A percentile compares a stretch with the other conserved stretches of the same genome.
phyloP scores from a whole-genome alignment of 2,888 invertebrate genomes.

The Rapana venosa region DNA sequence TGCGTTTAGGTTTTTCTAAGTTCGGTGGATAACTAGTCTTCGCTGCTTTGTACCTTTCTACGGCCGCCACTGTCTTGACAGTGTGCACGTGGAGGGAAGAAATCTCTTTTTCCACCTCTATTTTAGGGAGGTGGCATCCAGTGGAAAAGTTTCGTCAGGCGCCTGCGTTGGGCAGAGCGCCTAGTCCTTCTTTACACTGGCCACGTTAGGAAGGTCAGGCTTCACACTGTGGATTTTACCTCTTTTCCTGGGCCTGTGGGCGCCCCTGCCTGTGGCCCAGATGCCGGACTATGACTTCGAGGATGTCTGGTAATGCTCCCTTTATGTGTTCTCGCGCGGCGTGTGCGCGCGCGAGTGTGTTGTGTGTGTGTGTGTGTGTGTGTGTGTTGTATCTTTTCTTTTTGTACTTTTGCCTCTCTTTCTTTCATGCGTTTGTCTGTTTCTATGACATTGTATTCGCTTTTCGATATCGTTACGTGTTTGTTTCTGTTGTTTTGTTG shows the following conservation, averaged over 20 bases:
- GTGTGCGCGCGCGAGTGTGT: not conserved
- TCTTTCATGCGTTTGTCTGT: not conserved
- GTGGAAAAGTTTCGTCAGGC: not conserved
- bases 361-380: conserved; percentile 13
- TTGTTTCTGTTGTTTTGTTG: too few relatives aligned
- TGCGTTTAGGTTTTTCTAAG: too few relatives aligned
- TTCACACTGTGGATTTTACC: conserved; percentile 28
- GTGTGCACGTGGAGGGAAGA: too few relatives aligned
- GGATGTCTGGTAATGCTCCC: not conserved
- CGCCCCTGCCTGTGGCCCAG: not conserved
- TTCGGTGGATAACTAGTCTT: too few relatives aligned
- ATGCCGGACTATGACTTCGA: conserved; percentile 24
- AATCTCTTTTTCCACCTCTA: not conserved
- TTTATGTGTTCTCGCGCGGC: not conserved
- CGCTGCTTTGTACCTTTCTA: too few relatives aligned
- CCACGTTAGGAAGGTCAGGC: not conserved
- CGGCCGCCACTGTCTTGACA: too few relatives aligned
- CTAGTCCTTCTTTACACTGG: conserved; percentile 26
- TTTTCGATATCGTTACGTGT: too few relatives aligned
- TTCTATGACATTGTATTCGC: not conserved
- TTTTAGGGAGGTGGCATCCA: not conserved
- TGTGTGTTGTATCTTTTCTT: not conserved
- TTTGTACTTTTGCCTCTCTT: not conserved
- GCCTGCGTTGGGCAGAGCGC: conserved; percentile 19
- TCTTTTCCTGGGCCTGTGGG: conserved; percentile 12